Conservation (phyloP, 2,888 invertebrate species). For the Strigamia transsilvanica region DNA sequence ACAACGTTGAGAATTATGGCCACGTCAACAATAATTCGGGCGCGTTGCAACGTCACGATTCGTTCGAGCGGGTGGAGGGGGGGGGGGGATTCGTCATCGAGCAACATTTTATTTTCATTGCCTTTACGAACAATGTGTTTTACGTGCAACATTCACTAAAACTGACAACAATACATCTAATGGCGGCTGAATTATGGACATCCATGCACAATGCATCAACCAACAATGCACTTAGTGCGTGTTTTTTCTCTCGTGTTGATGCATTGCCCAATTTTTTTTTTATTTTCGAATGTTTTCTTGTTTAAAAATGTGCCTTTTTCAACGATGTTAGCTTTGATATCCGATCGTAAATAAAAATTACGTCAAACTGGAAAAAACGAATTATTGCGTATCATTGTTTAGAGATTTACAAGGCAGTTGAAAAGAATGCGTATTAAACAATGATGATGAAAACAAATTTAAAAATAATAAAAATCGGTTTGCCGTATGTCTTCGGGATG, state of each 20-base stretch:
- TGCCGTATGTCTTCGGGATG: no score
- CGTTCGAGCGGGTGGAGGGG: not conserved
- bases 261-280: constrained; percentile 28
- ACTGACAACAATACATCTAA: constrained; percentile 37
- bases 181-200: constrained; percentile 23
- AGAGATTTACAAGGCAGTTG: not conserved
- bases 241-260: constrained; percentile 4
- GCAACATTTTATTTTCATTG: constrained; percentile 22
- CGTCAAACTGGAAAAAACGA: not conserved
- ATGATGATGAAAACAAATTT: not conserved
- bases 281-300: constrained; percentile 22
- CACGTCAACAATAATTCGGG: constrained; percentile 34
- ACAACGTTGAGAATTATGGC: constrained; percentile 16
- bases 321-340: constrained; percentile 18
- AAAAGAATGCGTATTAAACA: not conserved
- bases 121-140: constrained; percentile 2
- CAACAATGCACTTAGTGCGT: constrained; percentile 11
- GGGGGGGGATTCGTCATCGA: constrained; percentile 24
- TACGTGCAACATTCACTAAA: constrained; percentile 36
- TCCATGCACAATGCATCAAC: constrained; percentile 27
- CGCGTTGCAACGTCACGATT: constrained; percentile 38
- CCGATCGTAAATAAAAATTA: constrained; percentile 5
- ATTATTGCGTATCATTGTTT: constrained; percentile 7
- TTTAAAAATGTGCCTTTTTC: constrained; percentile 19
- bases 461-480: no score